Conservation (phyloP, 2,797 vertebrate genomes). For the Pantherophis vulpinus region DNA sequence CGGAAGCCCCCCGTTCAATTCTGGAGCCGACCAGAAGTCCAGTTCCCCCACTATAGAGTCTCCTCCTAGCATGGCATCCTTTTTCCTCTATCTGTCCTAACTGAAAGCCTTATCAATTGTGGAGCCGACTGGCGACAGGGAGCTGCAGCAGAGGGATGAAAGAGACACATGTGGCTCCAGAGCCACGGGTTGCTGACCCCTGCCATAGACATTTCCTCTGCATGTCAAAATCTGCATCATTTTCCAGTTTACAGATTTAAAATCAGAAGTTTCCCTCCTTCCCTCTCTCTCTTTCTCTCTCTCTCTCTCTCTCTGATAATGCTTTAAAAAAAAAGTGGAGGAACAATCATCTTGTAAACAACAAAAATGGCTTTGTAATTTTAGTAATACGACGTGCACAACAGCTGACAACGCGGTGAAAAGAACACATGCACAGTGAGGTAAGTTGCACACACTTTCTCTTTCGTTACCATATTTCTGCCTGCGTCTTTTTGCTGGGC, state of each 20-base stretch:
- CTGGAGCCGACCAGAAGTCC: too few species aligned
- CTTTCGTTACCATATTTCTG: constrained; percentile 64
- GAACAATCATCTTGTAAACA: neutral
- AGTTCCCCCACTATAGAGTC: too few species aligned
- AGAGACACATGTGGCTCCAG: too few species aligned
- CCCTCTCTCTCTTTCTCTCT: neutral
- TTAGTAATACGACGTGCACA: neutral
- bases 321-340: neutral
- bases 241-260: neutral
- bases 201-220: neutral
- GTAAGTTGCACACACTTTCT: neutral
- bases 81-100: too few species aligned
- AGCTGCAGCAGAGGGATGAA: too few species aligned
- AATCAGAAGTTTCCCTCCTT: neutral
- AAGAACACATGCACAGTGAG: neutral
- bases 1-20: too few species aligned
- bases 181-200: too few species aligned
- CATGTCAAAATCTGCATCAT: neutral
- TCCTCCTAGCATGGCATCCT: too few species aligned
- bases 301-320: neutral
- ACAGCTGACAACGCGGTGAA: neutral
- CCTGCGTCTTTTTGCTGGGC: constrained; percentile 71
- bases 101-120: too few species aligned
- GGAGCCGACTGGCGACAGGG: too few species aligned
- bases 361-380: neutral